A percentile compares a stretch with the other conserved stretches of the same genome.
These are phyloP conservation scores for Tricholaema leucomelas DNA, from an alignment of 2,113 vertebrate species.

Conservation along the genomic window DNA sequence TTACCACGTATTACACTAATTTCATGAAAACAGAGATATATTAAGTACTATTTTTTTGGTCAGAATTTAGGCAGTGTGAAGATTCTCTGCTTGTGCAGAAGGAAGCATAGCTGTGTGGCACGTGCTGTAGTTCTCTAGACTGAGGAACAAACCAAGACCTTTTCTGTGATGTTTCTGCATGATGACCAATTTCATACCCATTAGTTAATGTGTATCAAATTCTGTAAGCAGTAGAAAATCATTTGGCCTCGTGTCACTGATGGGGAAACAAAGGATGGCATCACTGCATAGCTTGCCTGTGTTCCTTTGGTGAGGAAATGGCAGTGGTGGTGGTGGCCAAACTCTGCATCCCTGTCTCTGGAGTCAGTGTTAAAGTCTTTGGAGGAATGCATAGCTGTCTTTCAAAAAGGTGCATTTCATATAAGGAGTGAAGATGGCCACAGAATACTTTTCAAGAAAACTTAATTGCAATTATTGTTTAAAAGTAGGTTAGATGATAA, in stretches of 20 bases:
- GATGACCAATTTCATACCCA: background rate
- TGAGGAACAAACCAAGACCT: background rate
- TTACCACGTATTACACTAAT: background rate
- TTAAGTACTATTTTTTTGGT: background rate
- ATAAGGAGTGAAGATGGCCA: background rate
- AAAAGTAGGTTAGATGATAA: background rate
- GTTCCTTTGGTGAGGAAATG: background rate
- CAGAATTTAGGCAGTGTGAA: background rate
- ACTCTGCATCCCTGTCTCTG: background rate
- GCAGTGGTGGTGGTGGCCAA: background rate
- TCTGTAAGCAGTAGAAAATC: background rate
- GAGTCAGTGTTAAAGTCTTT: background rate
- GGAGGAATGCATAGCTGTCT: background rate
- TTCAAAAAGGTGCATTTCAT: background rate
- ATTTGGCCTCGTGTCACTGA: background rate
- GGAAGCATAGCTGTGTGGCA: background rate
- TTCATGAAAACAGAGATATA: background rate
- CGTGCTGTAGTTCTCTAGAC: background rate
- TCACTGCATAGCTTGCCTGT: rapidly evolving
- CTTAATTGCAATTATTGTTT: background rate
- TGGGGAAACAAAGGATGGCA: background rate
- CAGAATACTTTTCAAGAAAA: background rate
- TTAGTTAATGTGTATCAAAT: background rate
- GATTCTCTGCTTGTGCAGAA: background rate
- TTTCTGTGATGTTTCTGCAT: background rate